These are phyloP conservation scores for Antrozous pallidus DNA, from an alignment of 2,797 vertebrate species.

Conservation along the genomic window DNA sequence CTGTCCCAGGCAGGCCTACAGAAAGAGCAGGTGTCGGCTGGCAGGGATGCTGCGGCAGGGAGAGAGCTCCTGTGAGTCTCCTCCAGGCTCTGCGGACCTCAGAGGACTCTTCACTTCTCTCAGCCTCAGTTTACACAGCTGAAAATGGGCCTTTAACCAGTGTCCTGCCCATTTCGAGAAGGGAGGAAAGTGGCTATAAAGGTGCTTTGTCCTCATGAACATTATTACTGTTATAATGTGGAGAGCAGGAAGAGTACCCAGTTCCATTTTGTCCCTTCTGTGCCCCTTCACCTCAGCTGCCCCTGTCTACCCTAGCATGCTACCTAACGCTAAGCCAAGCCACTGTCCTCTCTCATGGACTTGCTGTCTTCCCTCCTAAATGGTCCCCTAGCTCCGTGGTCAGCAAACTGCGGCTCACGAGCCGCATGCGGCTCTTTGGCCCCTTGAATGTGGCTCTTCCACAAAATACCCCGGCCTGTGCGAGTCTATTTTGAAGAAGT, in stretches of 20 bases:
- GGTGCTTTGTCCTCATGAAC: background rate
- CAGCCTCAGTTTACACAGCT: background rate
- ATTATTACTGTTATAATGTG: fast-evolving
- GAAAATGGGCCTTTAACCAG: background rate
- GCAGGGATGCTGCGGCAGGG: background rate
- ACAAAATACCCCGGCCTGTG: too few relatives aligned
- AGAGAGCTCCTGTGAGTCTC: background rate
- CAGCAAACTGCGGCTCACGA: too few relatives aligned
- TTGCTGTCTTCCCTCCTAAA: background rate
- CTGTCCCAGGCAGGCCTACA: background rate
- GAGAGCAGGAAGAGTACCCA: background rate
- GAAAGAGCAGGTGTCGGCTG: background rate
- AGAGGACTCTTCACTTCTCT: background rate
- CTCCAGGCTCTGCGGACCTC: background rate
- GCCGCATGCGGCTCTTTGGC: too few relatives aligned
- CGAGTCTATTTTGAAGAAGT: too few relatives aligned
- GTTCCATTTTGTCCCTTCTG: background rate
- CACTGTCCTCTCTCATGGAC: background rate
- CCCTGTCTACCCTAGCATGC: background rate
- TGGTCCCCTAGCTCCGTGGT: too few relatives aligned
- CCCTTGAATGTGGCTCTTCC: too few relatives aligned
- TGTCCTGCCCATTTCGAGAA: background rate
- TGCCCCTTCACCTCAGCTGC: background rate
- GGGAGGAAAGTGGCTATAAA: background rate
- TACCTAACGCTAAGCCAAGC: too few relatives aligned